A percentile compares a stretch with the other conserved stretches of the same genome.
These are phyloP conservation scores for Cecidostiba fungosa DNA, from an alignment of 2,888 invertebrate species.

Conservation along the genomic window DNA sequence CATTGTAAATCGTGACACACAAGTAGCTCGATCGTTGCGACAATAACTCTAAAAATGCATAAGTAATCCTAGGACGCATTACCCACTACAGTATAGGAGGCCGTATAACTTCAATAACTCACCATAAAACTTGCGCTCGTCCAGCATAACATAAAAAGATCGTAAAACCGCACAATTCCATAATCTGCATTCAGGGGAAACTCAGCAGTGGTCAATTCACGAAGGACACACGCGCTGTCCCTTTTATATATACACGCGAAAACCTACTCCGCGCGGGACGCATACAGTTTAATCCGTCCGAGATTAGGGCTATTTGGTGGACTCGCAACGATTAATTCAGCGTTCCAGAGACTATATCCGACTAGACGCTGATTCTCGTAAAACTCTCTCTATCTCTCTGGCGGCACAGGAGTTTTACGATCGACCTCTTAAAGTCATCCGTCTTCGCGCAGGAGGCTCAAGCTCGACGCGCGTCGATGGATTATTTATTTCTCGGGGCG, in stretches of 20 bases:
- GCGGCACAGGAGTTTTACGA: slow-evolving; percentile 46
- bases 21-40: not conserved
- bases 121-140: not conserved
- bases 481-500: slow-evolving; percentile 55
- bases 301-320: slow-evolving; percentile 29
- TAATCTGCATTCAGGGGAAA: not conserved
- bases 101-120: slow-evolving; percentile 10
- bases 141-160: not conserved
- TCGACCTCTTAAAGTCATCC: slow-evolving; percentile 49
- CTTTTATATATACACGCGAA: not conserved
- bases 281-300: slow-evolving; percentile 27
- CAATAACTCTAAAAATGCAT: not conserved
- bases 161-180: not conserved
- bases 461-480: slow-evolving; percentile 43
- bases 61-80: not conserved
- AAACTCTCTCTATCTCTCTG: slow-evolving; percentile 36
- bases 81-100: not conserved
- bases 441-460: slow-evolving; percentile 36
- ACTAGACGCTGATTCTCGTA: slow-evolving; percentile 43
- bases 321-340: slow-evolving; percentile 45
- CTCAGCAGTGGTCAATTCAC: not conserved
- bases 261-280: not conserved
- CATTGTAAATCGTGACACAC: not conserved
- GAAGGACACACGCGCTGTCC: not conserved
- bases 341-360: not conserved